A percentile compares a stretch with the other conserved stretches of the same genome.
Evolutionary conservation across 2,797 vertebrate species (phyloP).

Genomic region (Pseudochirops corinnae): DNA sequence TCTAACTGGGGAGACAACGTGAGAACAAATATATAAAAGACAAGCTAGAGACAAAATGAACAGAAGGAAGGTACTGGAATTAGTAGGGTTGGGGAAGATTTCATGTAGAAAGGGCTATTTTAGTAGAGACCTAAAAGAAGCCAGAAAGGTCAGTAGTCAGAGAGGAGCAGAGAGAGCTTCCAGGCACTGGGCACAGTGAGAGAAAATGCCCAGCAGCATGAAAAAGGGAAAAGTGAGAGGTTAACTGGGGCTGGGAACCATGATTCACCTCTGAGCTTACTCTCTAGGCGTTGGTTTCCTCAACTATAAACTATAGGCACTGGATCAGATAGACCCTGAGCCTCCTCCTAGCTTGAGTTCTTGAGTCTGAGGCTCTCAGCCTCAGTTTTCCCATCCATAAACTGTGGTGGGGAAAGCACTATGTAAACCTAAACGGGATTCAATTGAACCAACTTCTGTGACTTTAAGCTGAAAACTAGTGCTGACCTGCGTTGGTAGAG

Average conservation of each 20-base stretch:
- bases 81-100: not conserved
- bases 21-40: not conserved
- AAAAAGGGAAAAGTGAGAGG: not conserved
- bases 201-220: not conserved
- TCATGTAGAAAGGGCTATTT: not conserved
- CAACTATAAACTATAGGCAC: rapidly evolving
- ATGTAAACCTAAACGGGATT: not conserved
- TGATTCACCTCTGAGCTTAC: not conserved
- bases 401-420: not conserved
- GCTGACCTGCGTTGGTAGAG: not conserved
- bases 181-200: not conserved
- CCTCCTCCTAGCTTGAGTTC: not conserved
- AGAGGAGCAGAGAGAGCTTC: not conserved
- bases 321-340: not conserved
- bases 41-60: not conserved
- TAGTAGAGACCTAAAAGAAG: not conserved
- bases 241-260: not conserved
- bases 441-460: not conserved
- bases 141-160: not conserved
- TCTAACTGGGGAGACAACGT: not conserved
- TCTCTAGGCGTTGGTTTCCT: not conserved
- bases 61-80: not conserved
- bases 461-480: not conserved
- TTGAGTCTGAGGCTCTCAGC: not conserved
- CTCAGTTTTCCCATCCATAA: not conserved